phyloP scores from a whole-genome alignment of 1,140 invertebrate genomes.

The Coenobita brevimanus region DNA sequence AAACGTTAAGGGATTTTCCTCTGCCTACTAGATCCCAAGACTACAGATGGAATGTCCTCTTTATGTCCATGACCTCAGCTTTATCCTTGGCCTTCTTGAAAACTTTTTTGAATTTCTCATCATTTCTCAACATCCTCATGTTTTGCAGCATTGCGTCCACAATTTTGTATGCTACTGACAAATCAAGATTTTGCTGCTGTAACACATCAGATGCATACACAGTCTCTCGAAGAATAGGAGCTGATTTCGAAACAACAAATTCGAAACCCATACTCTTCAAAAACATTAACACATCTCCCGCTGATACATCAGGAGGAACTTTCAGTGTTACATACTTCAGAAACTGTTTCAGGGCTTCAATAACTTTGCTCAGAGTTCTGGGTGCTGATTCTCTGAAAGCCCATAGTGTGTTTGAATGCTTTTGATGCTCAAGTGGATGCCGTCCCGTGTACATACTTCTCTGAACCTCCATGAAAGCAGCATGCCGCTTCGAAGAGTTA shows the following conservation, averaged over 20 bases:
- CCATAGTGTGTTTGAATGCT: conserved; percentile 12
- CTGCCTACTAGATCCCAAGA: too few relatives aligned
- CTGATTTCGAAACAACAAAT: neutral
- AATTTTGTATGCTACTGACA: too few relatives aligned
- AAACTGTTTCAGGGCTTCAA: conserved; percentile 13
- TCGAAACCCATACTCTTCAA: neutral
- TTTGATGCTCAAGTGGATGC: conserved; percentile 1
- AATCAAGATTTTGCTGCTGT: too few relatives aligned
- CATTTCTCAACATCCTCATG: too few relatives aligned
- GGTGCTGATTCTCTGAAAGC: neutral
- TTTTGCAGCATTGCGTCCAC: too few relatives aligned
- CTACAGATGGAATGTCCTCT: too few relatives aligned
- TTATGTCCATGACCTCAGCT: too few relatives aligned
- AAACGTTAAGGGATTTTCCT: too few relatives aligned
- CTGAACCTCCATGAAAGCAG: neutral
- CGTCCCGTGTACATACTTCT: neutral
- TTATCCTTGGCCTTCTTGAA: too few relatives aligned
- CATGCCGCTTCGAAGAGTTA: conserved; percentile 8
- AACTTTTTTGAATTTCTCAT: too few relatives aligned
- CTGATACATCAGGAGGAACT: conserved; percentile 13
- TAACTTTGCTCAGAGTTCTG: conserved; percentile 11
- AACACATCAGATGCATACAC: too few relatives aligned
- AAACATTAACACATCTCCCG: neutral
- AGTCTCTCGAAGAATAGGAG: neutral
- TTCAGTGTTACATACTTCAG: neutral